These are phyloP conservation scores for Habroteleia sp. DNA, from an alignment of 2,888 invertebrate species.

Conservation along the genomic window DNA sequence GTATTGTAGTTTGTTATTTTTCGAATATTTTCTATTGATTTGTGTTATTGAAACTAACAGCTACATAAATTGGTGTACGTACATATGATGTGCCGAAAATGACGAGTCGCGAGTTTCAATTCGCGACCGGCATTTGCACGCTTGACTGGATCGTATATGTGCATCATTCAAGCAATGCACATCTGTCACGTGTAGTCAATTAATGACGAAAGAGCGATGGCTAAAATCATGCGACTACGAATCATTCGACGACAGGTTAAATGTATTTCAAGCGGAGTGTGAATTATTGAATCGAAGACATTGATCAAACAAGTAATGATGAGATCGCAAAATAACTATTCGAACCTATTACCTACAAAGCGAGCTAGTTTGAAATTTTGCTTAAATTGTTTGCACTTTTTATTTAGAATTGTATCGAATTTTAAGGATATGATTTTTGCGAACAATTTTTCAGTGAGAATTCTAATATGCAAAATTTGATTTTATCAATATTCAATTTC, in stretches of 20 bases:
- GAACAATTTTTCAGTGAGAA: too few species aligned
- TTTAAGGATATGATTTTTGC: too few species aligned
- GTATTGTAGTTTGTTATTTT: constrained; percentile 29
- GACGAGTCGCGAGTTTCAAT: constrained; percentile 41
- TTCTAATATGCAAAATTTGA: too few species aligned
- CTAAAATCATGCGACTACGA: constrained; percentile 41
- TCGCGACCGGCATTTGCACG: constrained; percentile 28
- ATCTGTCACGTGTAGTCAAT: constrained; percentile 67
- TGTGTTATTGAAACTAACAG: constrained; percentile 45
- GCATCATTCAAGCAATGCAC: constrained; percentile 43
- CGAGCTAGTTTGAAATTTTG: too few species aligned
- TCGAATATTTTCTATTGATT: constrained; percentile 53
- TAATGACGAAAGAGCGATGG: constrained; percentile 70
- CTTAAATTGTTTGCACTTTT: too few species aligned
- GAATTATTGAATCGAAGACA: constrained; percentile 33
- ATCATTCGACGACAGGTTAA: constrained; percentile 43
- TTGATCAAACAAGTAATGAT: constrained; percentile 40
- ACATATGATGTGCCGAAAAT: constrained; percentile 32
- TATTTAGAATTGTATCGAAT: too few species aligned
- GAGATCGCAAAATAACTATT: constrained; percentile 10
- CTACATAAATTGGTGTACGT: constrained; percentile 36
- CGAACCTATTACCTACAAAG: too few species aligned
- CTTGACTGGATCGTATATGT: constrained; percentile 21
- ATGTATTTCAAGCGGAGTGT: constrained; percentile 28
- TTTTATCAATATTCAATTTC: too few species aligned